Evolutionary conservation across 2,888 invertebrate genomes (phyloP), one percentile per base, ranked within the genome.

Genomic region (Machimus rusticus): DNA sequence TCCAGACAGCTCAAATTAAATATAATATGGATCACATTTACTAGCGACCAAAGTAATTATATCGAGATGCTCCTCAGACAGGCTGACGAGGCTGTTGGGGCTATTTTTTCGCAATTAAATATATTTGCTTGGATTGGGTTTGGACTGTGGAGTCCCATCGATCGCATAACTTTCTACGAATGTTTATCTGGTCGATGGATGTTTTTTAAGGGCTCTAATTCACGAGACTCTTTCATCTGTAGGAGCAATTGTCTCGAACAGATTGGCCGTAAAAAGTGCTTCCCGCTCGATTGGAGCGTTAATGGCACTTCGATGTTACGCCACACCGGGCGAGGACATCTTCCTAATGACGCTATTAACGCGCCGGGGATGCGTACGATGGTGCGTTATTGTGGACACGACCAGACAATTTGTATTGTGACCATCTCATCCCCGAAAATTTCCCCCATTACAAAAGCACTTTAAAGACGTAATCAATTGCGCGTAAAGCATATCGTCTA

Each of bases 261-360:
- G 76, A 76, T 76, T 76, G 76, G 76, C 76, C 76, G 76, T 76
- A 31, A 76, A 39, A 76, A 76, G 19, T 76, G 16, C n/a, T 76
- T 37, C 37, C 37, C 76, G 76, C 76, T 76, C 76, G 28, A 76
- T 76, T 76, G 37, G 28, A 76, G 66, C 12, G 2, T 31, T 37
- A 76, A 76, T 76, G 37, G 76, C 76, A 34, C n/a, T 34, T 37
- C 76, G 31, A 37, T 37, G 76, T 76, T 34, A 6, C n/a, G n/a
- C 37, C n/a, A 76, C 19, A 31, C 37, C 31, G 16, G 14, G 37
- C n/a, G 37, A n/a, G n/a, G 34, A 76, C 34, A 76, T 76, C 14
- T 76, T 37, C 76, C 8, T 37, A 76, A 76, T 76, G 76, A 76
- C 37, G 76, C 76, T 76, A 76, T 76, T 34, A 76, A 76, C 76